phyloP scores from a whole-genome alignment of 2,888 invertebrate species.

The Cantharis nigra region DNA sequence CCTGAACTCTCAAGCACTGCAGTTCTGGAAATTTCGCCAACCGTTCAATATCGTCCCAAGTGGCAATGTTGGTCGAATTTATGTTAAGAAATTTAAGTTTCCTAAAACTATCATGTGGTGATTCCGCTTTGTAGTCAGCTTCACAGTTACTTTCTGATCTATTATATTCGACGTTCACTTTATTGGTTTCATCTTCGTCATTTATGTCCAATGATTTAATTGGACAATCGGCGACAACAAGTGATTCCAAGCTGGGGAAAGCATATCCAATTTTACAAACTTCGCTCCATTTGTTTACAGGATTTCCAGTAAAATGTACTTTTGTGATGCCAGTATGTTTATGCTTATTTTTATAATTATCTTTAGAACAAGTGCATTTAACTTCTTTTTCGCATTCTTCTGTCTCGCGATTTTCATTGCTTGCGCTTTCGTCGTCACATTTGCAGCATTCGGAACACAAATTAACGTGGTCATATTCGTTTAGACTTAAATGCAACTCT shows the following conservation, averaged over 20 bases:
- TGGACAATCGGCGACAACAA: constrained; percentile 87
- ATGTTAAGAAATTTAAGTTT: constrained; percentile 80
- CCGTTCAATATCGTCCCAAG: constrained; percentile 90
- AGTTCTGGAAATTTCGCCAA: constrained; percentile 82
- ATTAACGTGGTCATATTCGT: constrained; percentile 80
- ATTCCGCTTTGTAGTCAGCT: constrained; percentile 57
- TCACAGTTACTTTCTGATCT: constrained; percentile 66
- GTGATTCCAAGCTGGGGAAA: constrained; percentile 83
- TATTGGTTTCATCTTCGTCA: constrained; percentile 31
- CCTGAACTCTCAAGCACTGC: constrained; percentile 82
- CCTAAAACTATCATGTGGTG: constrained; percentile 67
- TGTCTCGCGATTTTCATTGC: constrained; percentile 30
- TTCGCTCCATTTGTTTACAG: constrained; percentile 82
- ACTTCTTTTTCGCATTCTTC: constrained; percentile 27
- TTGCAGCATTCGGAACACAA: constrained; percentile 57
- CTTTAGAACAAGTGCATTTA: constrained; percentile 37
- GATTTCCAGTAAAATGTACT: constrained; percentile 88
- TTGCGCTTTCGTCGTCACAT: constrained; percentile 27
- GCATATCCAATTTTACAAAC: constrained; percentile 81
- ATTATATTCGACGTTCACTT: constrained; percentile 46
- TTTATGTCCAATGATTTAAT: constrained; percentile 61
- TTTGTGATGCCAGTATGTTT: constrained; percentile 72
- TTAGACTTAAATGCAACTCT: constrained; percentile 91
- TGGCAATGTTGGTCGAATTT: constrained; percentile 79
- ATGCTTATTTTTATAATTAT: constrained; percentile 44